Conservation (phyloP, 2,797 vertebrate species). For the Sebastes aleutianus region DNA sequence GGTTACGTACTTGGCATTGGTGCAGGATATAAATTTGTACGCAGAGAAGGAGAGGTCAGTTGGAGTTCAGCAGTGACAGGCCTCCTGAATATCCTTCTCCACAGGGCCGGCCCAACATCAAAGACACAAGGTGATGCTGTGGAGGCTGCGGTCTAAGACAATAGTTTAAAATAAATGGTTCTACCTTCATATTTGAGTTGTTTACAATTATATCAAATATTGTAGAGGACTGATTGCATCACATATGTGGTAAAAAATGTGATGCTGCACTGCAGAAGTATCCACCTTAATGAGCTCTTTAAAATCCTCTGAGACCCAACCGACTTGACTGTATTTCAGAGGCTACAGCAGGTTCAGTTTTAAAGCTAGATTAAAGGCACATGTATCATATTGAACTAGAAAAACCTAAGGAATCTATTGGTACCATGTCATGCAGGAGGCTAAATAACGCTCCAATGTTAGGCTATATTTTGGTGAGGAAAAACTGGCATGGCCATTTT, state of each 20-base stretch:
- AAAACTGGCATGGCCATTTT: no score
- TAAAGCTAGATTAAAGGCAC: no score
- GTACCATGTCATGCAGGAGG: no score
- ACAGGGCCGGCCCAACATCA: constrained; percentile 28
- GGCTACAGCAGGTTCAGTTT: no score
- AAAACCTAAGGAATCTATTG: no score
- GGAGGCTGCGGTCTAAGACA: background rate
- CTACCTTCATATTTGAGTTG: background rate
- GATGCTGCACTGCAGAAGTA: background rate
- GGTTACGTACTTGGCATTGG: constrained; percentile 35
- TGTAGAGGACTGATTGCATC: background rate
- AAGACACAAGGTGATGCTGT: constrained; percentile 26
- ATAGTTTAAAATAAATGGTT: background rate
- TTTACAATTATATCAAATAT: background rate
- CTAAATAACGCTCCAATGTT: no score
- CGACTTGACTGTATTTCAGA: no score
- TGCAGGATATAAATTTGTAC: constrained; percentile 55
- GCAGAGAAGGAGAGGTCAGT: constrained; percentile 53
- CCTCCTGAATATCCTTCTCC: constrained; percentile 37
- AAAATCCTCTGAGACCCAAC: background rate
- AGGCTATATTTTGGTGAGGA: no score
- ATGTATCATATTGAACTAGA: no score
- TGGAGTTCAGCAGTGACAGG: constrained; percentile 62
- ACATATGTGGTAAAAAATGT: background rate
- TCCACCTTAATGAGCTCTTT: constrained; percentile 4